Conservation (phyloP, 2,113 vertebrate genomes). For the Channa argus region DNA sequence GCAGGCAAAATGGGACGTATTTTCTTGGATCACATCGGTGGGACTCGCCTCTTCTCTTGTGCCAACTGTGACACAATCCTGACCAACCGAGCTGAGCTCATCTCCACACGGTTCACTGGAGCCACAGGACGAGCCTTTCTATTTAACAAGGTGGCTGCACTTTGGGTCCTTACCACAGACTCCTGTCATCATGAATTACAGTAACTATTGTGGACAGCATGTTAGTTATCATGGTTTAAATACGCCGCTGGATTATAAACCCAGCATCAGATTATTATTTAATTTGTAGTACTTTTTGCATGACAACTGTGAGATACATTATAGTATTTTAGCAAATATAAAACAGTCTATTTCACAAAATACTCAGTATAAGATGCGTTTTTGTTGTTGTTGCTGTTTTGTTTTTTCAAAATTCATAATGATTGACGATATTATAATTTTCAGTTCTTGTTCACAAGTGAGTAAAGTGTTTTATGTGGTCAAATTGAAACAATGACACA, state of each 20-base stretch:
- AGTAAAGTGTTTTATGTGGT: too few relatives aligned
- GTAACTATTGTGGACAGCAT: not conserved
- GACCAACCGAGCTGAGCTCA: conserved; percentile 96
- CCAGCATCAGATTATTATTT: too few relatives aligned
- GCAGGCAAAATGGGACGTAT: conserved; percentile 90
- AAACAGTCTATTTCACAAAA: too few relatives aligned
- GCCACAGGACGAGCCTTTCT: conserved; percentile 96
- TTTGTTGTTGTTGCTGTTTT: too few relatives aligned
- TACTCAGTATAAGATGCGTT: too few relatives aligned
- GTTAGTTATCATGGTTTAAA: not conserved
- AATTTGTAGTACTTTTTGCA: not conserved
- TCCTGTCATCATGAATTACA: not conserved
- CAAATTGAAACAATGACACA: too few relatives aligned
- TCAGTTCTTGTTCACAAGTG: too few relatives aligned
- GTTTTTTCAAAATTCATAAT: too few relatives aligned
- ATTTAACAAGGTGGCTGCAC: conserved; percentile 91
- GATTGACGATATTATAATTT: too few relatives aligned
- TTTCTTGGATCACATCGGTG: conserved; percentile 98
- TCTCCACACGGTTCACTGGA: conserved; percentile 97
- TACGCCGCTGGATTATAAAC: not conserved
- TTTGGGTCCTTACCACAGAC: not conserved
- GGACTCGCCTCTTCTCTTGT: conserved; percentile 96
- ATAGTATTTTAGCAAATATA: too few relatives aligned
- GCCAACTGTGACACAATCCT: conserved; percentile 98
- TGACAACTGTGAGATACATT: not conserved